phyloP scores from a whole-genome alignment of 2,888 invertebrate species.

The Lymantria monacha region DNA sequence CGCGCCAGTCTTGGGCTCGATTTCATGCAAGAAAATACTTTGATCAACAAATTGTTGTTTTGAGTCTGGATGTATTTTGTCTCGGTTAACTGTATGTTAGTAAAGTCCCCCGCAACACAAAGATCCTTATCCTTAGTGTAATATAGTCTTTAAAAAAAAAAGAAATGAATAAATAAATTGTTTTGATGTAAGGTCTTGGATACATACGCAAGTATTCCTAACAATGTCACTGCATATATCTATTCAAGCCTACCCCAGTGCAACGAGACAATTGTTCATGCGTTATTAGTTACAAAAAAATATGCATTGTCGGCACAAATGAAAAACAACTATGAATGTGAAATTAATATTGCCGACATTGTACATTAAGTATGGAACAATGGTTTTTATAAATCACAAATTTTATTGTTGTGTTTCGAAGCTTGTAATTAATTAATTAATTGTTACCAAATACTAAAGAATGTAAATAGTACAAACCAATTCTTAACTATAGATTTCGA shows the following conservation, averaged over 20 bases:
- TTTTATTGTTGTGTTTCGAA: slow-evolving; percentile 30
- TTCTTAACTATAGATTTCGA: no score
- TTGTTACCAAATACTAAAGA: slow-evolving; percentile 4
- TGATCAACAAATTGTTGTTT: no score
- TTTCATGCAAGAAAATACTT: no score
- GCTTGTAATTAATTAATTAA: slow-evolving; percentile 5
- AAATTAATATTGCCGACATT: slow-evolving; percentile 35
- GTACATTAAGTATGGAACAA: slow-evolving; percentile 19
- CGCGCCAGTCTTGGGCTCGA: no score
- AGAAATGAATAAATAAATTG: background rate
- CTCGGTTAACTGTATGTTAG: no score
- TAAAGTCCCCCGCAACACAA: no score
- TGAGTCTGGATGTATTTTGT: no score
- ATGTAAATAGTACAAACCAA: no score
- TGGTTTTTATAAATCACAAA: slow-evolving; percentile 18
- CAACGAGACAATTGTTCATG: slow-evolving; percentile 29
- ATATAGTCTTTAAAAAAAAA: no score
- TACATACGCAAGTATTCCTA: slow-evolving; percentile 7
- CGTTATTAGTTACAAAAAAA: slow-evolving; percentile 32
- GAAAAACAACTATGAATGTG: slow-evolving; percentile 31
- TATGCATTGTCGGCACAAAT: slow-evolving; percentile 30
- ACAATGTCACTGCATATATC: slow-evolving; percentile 2
- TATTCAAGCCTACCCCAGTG: slow-evolving; percentile 18
- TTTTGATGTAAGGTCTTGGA: background rate
- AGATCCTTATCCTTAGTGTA: no score